Base-by-base conservation (phyloP, 2,888 invertebrate species). In the Scaptomyza flava region DNA sequence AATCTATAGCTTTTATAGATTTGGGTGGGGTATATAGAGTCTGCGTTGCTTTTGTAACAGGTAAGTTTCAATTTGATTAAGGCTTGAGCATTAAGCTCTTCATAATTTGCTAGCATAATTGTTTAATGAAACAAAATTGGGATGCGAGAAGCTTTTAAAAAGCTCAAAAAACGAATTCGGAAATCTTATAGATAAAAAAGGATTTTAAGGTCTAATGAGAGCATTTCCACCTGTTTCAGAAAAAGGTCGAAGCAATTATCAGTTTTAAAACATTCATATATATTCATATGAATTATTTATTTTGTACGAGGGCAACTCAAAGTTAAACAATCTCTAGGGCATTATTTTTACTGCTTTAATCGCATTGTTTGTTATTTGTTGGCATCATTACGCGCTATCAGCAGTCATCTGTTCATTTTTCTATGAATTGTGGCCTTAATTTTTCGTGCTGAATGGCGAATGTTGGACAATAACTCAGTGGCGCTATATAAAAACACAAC, bases 381-480 rank as follows among this genome's bases (percentile, higher is more conserved):
- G 20, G 30, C n/a, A 31, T 33, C 33, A 33, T 14, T 30, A 30
- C 42, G 41, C 43, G 46, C 59, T 60, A 65, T 65, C 45, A 58
- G 17, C 14, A 12, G 60, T 33, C 71, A 63, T 68, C 67, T 78
- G 68, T 62, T 72, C 30, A 38, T 14, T 38, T 68, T 76, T 42
- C 56, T 58, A 56, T 56, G 31, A n/a, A 17, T 46, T 1, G 43
- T n/a, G 34, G 31, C 11, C 53, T 62, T 74, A 84, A 84, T 84
- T 81, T 84, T 70, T 45, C 46, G 33, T 30, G 20, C 57, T 56
- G 17, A 17, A 43, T 42, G 57, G 77, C 74, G 67, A 56, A 53
- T 79, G 77, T 66, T 72, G 61, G 48, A 45, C 68, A 74, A 79
- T 79, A 12, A 11, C 12, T 34, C 42, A 38, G 38, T n/a, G 41